Conservation (phyloP, 2,888 invertebrate genomes). For the Branchipolynoe longqiensis region DNA sequence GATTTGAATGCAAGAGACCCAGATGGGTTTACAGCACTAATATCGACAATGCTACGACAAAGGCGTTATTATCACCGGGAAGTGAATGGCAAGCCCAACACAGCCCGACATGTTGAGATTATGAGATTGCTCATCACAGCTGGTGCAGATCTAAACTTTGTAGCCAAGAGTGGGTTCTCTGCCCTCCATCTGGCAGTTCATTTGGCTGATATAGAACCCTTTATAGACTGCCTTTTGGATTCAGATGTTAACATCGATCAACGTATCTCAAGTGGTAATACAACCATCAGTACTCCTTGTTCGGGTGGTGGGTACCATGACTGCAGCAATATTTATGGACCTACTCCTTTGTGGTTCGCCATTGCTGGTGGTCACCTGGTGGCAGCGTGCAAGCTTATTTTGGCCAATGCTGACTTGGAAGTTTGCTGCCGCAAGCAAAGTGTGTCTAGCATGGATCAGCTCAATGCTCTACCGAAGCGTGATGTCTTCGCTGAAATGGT, state of each 20-base stretch:
- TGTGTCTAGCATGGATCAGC: slow-evolving; percentile 35
- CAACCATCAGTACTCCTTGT: background rate
- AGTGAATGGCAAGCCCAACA: slow-evolving; percentile 41
- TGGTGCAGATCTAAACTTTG: slow-evolving; percentile 26
- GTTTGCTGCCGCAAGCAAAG: slow-evolving; percentile 43
- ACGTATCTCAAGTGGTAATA: background rate
- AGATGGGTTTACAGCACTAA: slow-evolving; percentile 37
- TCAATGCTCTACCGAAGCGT: slow-evolving; percentile 6
- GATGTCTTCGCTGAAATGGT: slow-evolving; percentile 48
- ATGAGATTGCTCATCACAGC: slow-evolving; percentile 17
- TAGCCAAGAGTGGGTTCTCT: slow-evolving; percentile 43
- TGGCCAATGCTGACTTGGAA: slow-evolving; percentile 27
- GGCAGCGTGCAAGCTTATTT: slow-evolving; percentile 14
- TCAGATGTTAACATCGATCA: slow-evolving; percentile 34
- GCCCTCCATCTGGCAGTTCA: slow-evolving; percentile 42
- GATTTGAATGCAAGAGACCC: slow-evolving; percentile 38
- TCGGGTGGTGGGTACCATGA: background rate
- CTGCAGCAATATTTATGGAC: slow-evolving; percentile 19
- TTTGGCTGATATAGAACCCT: slow-evolving; percentile 39
- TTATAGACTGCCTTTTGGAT: slow-evolving; percentile 38
- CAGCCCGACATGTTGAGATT: slow-evolving; percentile 41
- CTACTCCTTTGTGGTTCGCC: slow-evolving; percentile 41
- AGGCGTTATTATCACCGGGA: slow-evolving; percentile 28
- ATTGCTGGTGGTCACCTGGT: slow-evolving; percentile 25
- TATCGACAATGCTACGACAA: slow-evolving; percentile 33